phyloP scores from a whole-genome alignment of 2,888 invertebrate genomes.

The Periphyllus acericola region DNA sequence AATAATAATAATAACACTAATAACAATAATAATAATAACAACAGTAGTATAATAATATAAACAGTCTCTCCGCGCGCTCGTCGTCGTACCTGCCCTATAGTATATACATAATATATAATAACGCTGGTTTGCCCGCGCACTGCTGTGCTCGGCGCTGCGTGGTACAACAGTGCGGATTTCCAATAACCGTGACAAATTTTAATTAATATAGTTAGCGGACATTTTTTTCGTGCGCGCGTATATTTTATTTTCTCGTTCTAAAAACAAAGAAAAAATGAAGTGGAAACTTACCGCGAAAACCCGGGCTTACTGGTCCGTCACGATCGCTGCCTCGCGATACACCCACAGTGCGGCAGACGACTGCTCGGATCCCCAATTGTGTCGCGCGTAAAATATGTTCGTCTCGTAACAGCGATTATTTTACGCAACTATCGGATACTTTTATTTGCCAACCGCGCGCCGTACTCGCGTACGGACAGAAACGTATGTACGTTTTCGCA shows the following conservation, averaged over 20 bases:
- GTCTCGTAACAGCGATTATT: neutral
- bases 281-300: conserved; percentile 47
- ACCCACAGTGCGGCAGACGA: neutral
- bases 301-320: conserved; percentile 54
- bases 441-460: too few species aligned
- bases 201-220: conserved; percentile 60
- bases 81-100: too few species aligned
- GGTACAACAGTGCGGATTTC: conserved; percentile 34
- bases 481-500: too few species aligned
- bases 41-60: too few species aligned
- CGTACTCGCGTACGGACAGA: too few species aligned
- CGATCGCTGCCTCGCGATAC: neutral
- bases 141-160: neutral
- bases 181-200: conserved; percentile 61
- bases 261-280: conserved; percentile 44
- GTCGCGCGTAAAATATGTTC: neutral
- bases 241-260: neutral
- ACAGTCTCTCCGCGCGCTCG: too few species aligned
- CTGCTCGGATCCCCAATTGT: neutral
- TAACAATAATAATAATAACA: neutral
- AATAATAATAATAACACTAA: neutral
- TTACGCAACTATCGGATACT: too few species aligned
- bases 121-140: neutral
- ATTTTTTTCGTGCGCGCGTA: conserved; percentile 31
- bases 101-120: too few species aligned